Base-by-base conservation (phyloP, 2,797 vertebrate species). In the Spinus pinus region DNA sequence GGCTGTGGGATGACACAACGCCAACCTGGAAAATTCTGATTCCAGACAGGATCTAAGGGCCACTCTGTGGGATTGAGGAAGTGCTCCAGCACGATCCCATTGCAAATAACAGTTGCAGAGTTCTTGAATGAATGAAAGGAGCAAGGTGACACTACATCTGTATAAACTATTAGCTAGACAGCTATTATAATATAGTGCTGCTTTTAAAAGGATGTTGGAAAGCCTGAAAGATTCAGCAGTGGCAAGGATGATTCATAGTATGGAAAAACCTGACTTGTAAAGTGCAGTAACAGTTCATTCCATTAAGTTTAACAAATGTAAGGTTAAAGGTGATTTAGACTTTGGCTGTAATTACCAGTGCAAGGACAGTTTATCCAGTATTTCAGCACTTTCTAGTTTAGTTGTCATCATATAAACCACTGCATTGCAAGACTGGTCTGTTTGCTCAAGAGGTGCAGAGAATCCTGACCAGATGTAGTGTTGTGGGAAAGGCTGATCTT, bases 181-280 rank as follows among this genome's bases (percentile, higher is more conserved):
- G 33, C 14, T 54, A 13, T 66, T 81, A 25, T 31, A 39, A 46
- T 60, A 42, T 17, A 53, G 19, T 6, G 23, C 24, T 90, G 30
- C 62, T 95, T 92, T 88, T 77, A 39, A 84, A 90, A 65, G 56
- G 28, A 44, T 70, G 12, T 81, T 91, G 77, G 66, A 90, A 93
- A 81, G 46, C 44, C 81, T 84, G 66, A 30, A 88, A 56, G 28
- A 65, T 72, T 90, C 58, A 75, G 39, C 39, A 60, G 57, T 3
- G 2, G 35, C 42, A 86, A 51, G 44, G 73, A 53, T 90, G 54
- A 90, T 81, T 90, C 35, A 72, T 44, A 6, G 31, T 37, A 27
- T 64, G 47, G 54, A 81, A 93, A 86, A 84, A 33, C 3, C 6
- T 67, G 41, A 60, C 62, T 72, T 65, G 9, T 47, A 54, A 47